These are phyloP conservation scores for Cichladusa arquata DNA, from an alignment of 2,113 vertebrate genomes.

Conservation along the genomic window DNA sequence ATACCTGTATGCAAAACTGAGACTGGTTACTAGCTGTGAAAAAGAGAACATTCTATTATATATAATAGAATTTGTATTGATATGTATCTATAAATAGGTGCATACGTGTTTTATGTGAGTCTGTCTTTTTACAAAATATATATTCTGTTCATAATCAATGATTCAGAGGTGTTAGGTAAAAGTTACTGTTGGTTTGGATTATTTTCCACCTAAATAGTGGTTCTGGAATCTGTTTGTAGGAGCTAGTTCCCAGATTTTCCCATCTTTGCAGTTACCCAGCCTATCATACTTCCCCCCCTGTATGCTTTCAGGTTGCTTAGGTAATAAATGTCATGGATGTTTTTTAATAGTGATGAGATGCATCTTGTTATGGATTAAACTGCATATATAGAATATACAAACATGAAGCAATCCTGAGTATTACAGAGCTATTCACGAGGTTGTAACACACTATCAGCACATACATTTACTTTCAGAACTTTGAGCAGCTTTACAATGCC, in stretches of 20 bases:
- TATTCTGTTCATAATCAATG: neutral
- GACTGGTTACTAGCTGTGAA: neutral
- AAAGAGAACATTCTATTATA: neutral
- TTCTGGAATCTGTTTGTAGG: neutral
- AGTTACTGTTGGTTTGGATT: neutral
- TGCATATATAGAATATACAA: neutral
- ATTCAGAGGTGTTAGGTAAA: neutral
- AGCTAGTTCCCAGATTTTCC: neutral
- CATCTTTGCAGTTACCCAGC: neutral
- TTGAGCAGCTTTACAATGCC: neutral
- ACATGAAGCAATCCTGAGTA: neutral
- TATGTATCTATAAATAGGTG: neutral
- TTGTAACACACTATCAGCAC: neutral
- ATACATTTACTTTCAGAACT: neutral
- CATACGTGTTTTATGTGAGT: neutral
- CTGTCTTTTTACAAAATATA: neutral
- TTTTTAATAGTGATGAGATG: neutral
- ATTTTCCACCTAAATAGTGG: neutral
- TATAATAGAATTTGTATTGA: neutral
- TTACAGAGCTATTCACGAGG: neutral
- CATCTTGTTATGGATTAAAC: neutral
- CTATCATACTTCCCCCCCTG: neutral
- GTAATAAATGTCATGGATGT: rapidly evolving
- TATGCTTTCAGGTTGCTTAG: neutral
- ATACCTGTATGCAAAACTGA: neutral